A percentile compares a stretch with the other conserved stretches of the same genome.
Conservation (phyloP, 1,140 invertebrate species). For the Ladona fulva region DNA sequence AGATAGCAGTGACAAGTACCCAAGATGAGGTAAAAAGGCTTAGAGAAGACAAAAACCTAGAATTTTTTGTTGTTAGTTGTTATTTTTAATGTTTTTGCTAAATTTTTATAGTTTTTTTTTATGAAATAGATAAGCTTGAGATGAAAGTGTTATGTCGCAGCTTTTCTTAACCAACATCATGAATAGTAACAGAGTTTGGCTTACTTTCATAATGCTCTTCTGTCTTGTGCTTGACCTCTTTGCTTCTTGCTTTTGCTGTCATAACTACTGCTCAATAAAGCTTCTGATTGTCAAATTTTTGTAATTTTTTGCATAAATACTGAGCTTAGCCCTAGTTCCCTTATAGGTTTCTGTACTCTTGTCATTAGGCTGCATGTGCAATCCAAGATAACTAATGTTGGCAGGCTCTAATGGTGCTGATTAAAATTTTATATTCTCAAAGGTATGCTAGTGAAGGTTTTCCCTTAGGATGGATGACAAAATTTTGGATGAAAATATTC, state of each 20-base stretch:
- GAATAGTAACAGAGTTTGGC: neutral
- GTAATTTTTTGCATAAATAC: no score
- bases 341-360: no score
- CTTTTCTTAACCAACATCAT: neutral
- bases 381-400: no score
- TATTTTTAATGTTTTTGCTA: neutral
- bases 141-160: neutral
- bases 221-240: neutral
- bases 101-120: neutral
- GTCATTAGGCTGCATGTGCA: no score
- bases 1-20: neutral
- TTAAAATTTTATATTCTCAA: no score
- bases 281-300: neutral
- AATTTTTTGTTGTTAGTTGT: neutral
- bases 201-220: neutral
- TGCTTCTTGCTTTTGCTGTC: neutral
- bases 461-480: no score
- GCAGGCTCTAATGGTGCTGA: no score
- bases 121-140: neutral
- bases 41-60: neutral
- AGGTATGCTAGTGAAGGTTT: no score
- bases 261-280: neutral
- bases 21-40: constrained; percentile 1
- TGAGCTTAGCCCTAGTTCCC: no score
- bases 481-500: no score